These are phyloP conservation scores for Matsumurasca onukii DNA, from an alignment of 1,140 invertebrate genomes.

Conservation along the genomic window DNA sequence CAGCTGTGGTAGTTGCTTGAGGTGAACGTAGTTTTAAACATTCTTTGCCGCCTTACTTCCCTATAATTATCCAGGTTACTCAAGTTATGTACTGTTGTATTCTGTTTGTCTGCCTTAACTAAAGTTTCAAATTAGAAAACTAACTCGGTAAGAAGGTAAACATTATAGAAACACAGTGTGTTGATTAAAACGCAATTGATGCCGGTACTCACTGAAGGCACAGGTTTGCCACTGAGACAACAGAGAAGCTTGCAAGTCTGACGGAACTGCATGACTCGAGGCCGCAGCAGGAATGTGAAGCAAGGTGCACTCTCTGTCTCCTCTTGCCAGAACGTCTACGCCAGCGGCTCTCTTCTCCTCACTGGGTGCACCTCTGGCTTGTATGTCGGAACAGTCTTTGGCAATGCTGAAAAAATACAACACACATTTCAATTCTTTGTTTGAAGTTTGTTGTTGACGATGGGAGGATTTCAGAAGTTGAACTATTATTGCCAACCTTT, in stretches of 20 bases:
- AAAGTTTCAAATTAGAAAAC: too few species aligned
- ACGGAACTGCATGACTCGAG: constrained; percentile 94
- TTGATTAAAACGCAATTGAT: too few species aligned
- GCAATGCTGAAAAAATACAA: constrained; percentile 64
- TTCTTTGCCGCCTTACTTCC: too few species aligned
- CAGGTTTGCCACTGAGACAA: constrained; percentile 91
- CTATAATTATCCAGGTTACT: too few species aligned
- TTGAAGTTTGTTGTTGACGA: not conserved
- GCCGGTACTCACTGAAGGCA: constrained; percentile 77
- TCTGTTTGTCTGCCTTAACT: too few species aligned
- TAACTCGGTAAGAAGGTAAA: too few species aligned
- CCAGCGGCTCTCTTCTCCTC: constrained; percentile 75
- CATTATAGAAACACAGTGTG: too few species aligned
- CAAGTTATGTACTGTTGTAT: too few species aligned
- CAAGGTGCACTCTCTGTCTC: constrained; percentile 85
- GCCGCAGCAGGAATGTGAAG: constrained; percentile 96
- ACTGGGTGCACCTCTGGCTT: constrained; percentile 69
- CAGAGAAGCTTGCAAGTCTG: constrained; percentile 96
- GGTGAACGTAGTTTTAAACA: too few species aligned
- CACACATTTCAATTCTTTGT: not conserved
- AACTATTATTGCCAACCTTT: too few species aligned
- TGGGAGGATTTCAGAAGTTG: too few species aligned
- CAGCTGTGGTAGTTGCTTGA: too few species aligned
- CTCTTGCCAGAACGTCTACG: constrained; percentile 86
- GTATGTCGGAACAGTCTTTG: constrained; percentile 77